Evolutionary conservation across 2,888 invertebrate genomes (phyloP), one percentile per base, ranked within the genome.

Genomic region (Yponomeuta sedellus): DNA sequence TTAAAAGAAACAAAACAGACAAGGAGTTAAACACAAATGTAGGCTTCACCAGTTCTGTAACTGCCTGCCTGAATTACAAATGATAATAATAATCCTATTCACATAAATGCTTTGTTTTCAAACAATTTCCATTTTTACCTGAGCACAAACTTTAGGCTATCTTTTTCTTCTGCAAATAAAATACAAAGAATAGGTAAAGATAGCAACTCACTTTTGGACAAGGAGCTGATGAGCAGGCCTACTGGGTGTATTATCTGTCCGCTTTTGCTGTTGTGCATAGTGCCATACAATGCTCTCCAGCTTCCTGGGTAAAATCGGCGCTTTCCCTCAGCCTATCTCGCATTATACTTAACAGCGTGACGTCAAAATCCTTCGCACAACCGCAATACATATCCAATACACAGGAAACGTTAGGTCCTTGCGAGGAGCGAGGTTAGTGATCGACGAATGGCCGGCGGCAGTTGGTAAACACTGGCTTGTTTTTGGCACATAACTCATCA

Each of bases 281-380:
- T 88, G 78, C 80, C 82, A 83, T 81, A 78, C 79, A 81, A 82
- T 81, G 79, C 78, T 83, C 81, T 83, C 76, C 79, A 77, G 75
- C 80, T 80, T 82, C 79, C 78, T 81, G 81, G 82, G 77, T 80
- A 81, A 84, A 83, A 78, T 82, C 79, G 77, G 79, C 86, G 88
- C 88, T 87, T 88, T 87, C 87, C 83, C 85, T 81, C 80, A 83
- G 86, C 82, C 82, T 85, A 85, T 88, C 82, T 88, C 86, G 88
- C 90, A 90, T 89, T 79, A 84, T 88, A 84, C 81, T 84, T 83
- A 77, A 77, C 77, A 78, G 79, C 73, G 82, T 83, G 85, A 88
- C 86, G 89, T 89, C 89, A 89, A 87, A 83, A 80, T 85, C 80
- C 80, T 85, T 81, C 77, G 76, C 82, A 81, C 78, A 76, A 82